Percentiles rank a stretch among this genome's conserved stretches.
Evolutionary conservation across 2,797 vertebrate species (phyloP).

Genomic region (Pyrocephalus nanus): DNA sequence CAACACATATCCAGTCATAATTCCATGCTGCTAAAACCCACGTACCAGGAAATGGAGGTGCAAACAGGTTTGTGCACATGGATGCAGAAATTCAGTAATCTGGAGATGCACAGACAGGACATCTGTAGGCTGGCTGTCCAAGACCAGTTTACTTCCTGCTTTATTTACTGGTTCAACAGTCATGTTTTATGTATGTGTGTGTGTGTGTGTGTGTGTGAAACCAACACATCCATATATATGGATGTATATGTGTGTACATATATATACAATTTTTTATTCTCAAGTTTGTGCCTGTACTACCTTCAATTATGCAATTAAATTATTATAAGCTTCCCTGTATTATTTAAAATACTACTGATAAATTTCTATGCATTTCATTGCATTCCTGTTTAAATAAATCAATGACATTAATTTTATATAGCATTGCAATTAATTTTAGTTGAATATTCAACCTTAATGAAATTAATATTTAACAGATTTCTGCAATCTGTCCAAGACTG

Average conservation of each 20-base stretch:
- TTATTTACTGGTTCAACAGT: not conserved
- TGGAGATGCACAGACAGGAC: not conserved
- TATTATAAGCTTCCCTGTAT: not conserved
- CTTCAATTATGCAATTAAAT: not conserved
- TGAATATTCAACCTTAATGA: not conserved
- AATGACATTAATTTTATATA: not conserved
- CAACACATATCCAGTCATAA: not conserved
- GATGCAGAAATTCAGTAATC: not conserved
- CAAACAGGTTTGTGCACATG: not conserved
- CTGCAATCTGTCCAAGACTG: not conserved
- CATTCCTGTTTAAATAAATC: not conserved
- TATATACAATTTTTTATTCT: not conserved
- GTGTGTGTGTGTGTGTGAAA: not conserved
- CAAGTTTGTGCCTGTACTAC: not conserved
- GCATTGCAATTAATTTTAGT: not conserved
- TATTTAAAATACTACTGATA: not conserved
- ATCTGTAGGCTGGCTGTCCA: not conserved
- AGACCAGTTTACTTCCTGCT: not conserved
- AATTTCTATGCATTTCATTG: not conserved
- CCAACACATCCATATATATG: not conserved
- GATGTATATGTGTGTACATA: not conserved
- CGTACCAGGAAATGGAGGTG: not conserved
- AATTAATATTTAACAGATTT: constrained; percentile 28
- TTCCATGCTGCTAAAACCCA: not conserved
- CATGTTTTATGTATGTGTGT: not conserved